Conservation (phyloP, 2,797 vertebrate genomes). For the Rhinogobio ventralis region DNA sequence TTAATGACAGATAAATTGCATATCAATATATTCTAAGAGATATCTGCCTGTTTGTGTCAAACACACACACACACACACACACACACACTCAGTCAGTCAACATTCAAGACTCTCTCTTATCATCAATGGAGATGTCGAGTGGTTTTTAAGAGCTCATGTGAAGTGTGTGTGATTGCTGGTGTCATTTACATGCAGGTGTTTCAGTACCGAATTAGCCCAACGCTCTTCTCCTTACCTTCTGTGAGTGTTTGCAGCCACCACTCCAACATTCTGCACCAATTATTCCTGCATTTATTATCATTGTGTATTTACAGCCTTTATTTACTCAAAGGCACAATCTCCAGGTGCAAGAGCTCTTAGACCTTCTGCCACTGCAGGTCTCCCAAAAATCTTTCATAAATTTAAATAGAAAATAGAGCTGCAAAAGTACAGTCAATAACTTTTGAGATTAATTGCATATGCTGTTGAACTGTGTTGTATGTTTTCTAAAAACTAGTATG, state of each 20-base stretch:
- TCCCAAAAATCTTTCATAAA: background rate
- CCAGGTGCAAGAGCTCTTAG: constrained; percentile 25
- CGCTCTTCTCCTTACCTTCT: constrained; percentile 17
- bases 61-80: background rate
- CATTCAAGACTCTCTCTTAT: constrained; percentile 72
- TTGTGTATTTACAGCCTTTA: constrained; percentile 69
- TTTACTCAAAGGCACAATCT: constrained; percentile 62
- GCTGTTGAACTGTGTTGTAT: too few relatives aligned
- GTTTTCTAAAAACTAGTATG: background rate
- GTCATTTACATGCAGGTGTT: constrained; percentile 83
- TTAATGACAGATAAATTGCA: background rate
- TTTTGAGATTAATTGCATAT: background rate
- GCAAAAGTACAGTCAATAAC: background rate
- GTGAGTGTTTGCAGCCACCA: constrained; percentile 15
- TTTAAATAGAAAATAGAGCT: background rate
- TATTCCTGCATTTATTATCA: constrained; percentile 36
- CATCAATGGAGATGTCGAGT: constrained; percentile 31
- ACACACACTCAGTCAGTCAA: constrained; percentile 16
- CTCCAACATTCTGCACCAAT: constrained; percentile 29
- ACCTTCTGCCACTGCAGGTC: background rate
- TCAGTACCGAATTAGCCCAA: constrained; percentile 29
- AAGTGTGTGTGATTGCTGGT: constrained; percentile 74
- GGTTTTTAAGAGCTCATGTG: constrained; percentile 44
- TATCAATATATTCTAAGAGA: constrained; percentile 16
- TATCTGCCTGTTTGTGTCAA: background rate